Evolutionary conservation across 2,113 vertebrate species (phyloP).

Genomic region (Anguilla japonica): DNA sequence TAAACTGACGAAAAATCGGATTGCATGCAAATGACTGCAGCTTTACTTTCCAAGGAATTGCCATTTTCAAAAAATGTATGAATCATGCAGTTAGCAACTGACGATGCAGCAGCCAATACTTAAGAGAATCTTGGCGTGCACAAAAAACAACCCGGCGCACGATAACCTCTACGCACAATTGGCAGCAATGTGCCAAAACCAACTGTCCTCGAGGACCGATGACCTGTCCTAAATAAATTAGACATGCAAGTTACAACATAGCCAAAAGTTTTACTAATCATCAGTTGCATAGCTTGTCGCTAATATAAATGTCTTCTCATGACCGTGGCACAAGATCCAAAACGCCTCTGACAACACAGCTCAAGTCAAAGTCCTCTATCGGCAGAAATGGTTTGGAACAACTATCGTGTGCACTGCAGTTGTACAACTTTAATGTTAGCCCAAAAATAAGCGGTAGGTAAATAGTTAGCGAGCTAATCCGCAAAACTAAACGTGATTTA

Average conservation of each 20-base stretch:
- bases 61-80: too few species aligned
- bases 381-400: background rate
- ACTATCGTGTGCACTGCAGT: conserved; percentile 27
- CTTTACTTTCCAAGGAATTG: too few species aligned
- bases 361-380: background rate
- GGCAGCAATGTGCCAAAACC: too few species aligned
- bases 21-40: background rate
- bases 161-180: too few species aligned
- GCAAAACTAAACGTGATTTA: background rate
- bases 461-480: background rate
- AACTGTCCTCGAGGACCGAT: too few species aligned
- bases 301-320: background rate
- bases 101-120: too few species aligned
- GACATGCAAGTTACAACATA: background rate
- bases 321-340: background rate
- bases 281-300: background rate
- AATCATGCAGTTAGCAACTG: too few species aligned
- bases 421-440: conserved; percentile 38
- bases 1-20: background rate
- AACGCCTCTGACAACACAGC: background rate
- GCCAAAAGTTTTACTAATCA: background rate
- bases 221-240: background rate
- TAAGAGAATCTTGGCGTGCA: too few species aligned
- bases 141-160: too few species aligned
- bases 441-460: conserved; percentile 3